phyloP scores from a whole-genome alignment of 2,113 vertebrate genomes.

The Micromys minutus region DNA sequence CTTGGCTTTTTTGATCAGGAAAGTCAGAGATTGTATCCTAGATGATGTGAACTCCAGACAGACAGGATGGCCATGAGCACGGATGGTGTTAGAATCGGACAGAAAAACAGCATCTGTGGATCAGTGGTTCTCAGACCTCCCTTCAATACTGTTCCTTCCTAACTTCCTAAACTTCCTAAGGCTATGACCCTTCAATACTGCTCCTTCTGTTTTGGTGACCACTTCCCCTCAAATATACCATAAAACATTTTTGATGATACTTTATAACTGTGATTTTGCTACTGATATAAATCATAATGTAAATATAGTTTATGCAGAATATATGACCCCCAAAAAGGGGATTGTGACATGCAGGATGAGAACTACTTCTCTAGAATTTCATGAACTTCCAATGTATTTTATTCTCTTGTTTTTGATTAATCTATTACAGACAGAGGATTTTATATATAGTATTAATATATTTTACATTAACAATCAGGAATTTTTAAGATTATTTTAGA shows the following conservation, averaged over 20 bases:
- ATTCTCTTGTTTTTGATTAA: background rate
- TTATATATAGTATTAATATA: background rate
- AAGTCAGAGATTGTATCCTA: background rate
- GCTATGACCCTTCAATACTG: background rate
- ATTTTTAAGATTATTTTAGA: background rate
- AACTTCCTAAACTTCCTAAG: too few relatives aligned
- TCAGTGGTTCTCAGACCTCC: background rate
- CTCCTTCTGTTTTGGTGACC: background rate
- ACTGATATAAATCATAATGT: background rate
- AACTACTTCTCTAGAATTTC: background rate
- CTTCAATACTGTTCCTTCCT: background rate
- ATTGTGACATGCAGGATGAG: background rate
- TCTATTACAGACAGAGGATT: background rate
- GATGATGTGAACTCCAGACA: background rate
- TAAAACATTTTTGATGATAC: background rate
- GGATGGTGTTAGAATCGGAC: background rate
- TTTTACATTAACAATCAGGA: background rate
- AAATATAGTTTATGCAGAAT: background rate
- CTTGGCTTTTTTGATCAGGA: background rate
- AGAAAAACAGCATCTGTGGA: background rate
- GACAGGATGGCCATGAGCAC: rapidly evolving
- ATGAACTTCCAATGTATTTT: background rate
- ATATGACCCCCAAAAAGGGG: background rate
- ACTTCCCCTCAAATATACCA: background rate
- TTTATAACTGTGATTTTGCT: background rate